phyloP scores from a whole-genome alignment of 1,140 invertebrate species.

The Procambarus clarkii region DNA sequence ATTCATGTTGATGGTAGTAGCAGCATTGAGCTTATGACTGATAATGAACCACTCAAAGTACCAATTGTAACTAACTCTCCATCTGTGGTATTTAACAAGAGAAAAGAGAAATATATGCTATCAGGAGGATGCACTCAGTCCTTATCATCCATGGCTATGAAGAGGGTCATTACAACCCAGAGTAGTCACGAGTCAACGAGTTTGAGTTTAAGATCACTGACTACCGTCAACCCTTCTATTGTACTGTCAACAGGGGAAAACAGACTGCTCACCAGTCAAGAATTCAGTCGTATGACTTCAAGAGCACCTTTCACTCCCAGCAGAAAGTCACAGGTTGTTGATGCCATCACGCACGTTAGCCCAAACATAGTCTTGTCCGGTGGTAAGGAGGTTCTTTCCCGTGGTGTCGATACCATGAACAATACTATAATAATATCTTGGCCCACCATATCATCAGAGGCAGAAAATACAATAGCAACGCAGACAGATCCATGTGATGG shows the following conservation, averaged over 20 bases:
- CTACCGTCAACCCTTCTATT: constrained; percentile 26
- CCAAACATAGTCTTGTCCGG: constrained; percentile 46
- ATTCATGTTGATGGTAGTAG: constrained; percentile 28
- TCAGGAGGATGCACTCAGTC: not conserved
- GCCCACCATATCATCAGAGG: constrained; percentile 24
- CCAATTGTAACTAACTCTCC: not conserved
- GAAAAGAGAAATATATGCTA: constrained; percentile 17
- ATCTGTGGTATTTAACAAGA: constrained; percentile 1
- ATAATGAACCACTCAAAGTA: constrained; percentile 4
- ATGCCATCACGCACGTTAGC: constrained; percentile 26
- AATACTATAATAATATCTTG: constrained; percentile 61
- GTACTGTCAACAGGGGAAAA: constrained; percentile 36
- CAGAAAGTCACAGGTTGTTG: constrained; percentile 32
- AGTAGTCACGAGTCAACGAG: not conserved
- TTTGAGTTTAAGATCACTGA: constrained; percentile 17
- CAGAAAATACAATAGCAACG: constrained; percentile 36
- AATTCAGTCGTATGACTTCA: constrained; percentile 7
- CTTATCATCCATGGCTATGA: not conserved
- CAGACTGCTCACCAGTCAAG: constrained; percentile 10
- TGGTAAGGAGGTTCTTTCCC: constrained; percentile 23
- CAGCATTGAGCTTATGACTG: constrained; percentile 38
- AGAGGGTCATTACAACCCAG: constrained; percentile 3
- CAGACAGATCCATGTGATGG: constrained; percentile 44
- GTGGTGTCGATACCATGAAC: constrained; percentile 14
- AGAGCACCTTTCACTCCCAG: not conserved